These are phyloP conservation scores for Orthonevra nobilis DNA, from an alignment of 2,888 invertebrate genomes.

Conservation along the genomic window DNA sequence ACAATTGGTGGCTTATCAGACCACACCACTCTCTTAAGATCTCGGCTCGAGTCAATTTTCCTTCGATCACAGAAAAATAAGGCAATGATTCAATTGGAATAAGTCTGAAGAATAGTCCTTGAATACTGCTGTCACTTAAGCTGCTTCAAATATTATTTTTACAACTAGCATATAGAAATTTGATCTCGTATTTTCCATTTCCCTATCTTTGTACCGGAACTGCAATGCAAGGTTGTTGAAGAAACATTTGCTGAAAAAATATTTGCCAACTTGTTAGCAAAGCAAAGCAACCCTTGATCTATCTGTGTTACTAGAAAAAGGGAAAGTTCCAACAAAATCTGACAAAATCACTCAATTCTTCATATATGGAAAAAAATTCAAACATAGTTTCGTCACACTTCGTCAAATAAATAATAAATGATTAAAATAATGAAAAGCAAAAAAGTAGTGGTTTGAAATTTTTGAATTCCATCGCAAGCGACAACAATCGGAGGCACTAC, in stretches of 20 bases:
- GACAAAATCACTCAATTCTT: not conserved
- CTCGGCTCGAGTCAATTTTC: too few relatives aligned
- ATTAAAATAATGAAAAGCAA: not conserved
- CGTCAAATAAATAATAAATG: slow-evolving; percentile 30
- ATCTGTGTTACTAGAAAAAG: slow-evolving; percentile 29
- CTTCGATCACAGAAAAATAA: too few relatives aligned
- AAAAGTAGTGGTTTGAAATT: slow-evolving; percentile 44
- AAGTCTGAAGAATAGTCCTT: too few relatives aligned
- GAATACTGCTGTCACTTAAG: too few relatives aligned
- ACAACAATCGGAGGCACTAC: slow-evolving; percentile 32
- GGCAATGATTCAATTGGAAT: too few relatives aligned
- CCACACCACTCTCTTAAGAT: too few relatives aligned
- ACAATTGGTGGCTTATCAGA: too few relatives aligned
- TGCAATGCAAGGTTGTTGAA: slow-evolving; percentile 33
- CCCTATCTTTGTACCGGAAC: slow-evolving; percentile 33
- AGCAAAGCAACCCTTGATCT: slow-evolving; percentile 7
- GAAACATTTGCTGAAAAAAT: slow-evolving; percentile 1
- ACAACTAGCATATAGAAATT: slow-evolving; percentile 34
- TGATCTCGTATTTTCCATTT: slow-evolving; percentile 5
- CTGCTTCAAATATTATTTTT: too few relatives aligned
- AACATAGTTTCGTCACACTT: not conserved
- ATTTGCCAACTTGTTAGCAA: slow-evolving; percentile 24
- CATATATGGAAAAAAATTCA: too few relatives aligned
- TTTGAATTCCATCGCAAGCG: slow-evolving; percentile 21
- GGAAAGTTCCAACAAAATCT: slow-evolving; percentile 35